phyloP scores from a whole-genome alignment of 1,140 invertebrate genomes.

The Bombus soroeensis region DNA sequence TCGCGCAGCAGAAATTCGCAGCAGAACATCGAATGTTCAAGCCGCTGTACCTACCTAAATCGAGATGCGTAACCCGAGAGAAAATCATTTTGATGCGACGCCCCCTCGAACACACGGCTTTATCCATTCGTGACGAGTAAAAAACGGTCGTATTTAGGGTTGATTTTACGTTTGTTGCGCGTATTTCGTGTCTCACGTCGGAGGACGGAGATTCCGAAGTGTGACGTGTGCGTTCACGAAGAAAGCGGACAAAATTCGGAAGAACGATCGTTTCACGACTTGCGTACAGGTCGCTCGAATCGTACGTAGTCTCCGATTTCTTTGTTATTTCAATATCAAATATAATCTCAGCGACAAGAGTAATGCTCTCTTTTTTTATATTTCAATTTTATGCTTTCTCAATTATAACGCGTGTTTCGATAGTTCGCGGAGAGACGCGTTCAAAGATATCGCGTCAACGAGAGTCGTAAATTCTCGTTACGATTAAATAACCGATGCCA shows the following conservation, averaged over 20 bases:
- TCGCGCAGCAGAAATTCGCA: slow-evolving; percentile 8
- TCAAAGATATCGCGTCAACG: too few relatives aligned
- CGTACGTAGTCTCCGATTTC: not conserved
- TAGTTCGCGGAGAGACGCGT: too few relatives aligned
- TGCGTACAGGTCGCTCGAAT: too few relatives aligned
- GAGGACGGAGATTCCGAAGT: not conserved
- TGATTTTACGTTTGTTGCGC: not conserved
- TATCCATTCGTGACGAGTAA: not conserved
- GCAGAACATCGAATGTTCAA: slow-evolving; percentile 34
- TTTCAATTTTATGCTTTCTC: not conserved
- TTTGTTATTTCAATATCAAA: not conserved
- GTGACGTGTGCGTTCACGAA: too few relatives aligned
- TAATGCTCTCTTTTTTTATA: too few relatives aligned
- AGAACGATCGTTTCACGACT: too few relatives aligned
- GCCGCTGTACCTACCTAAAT: slow-evolving; percentile 4
- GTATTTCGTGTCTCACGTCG: not conserved
- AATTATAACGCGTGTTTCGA: too few relatives aligned
- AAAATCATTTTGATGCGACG: slow-evolving; percentile 32
- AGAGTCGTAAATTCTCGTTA: too few relatives aligned
- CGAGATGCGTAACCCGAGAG: slow-evolving; percentile 30
- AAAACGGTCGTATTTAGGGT: not conserved
- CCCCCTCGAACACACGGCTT: too few relatives aligned
- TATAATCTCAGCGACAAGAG: too few relatives aligned
- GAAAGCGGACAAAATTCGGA: too few relatives aligned
- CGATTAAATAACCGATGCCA: too few relatives aligned